Evolutionary conservation across 2,888 invertebrate genomes (phyloP).

Genomic region (Apeira syringaria): DNA sequence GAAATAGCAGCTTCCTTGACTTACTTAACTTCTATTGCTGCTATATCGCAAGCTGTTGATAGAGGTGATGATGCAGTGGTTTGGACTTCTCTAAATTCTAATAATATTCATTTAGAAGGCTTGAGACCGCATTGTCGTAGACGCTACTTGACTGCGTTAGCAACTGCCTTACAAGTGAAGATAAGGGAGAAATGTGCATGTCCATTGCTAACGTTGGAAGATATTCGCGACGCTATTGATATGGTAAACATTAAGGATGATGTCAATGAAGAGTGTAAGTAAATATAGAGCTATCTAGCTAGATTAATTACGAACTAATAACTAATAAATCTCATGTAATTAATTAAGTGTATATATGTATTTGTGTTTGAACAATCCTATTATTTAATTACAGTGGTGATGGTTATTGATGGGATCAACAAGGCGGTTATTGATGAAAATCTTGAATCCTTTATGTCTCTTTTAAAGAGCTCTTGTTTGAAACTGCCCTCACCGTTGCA

Average conservation of each 20-base stretch:
- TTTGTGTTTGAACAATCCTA: neutral
- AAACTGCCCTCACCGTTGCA: slow-evolving; percentile 66
- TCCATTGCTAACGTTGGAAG: slow-evolving; percentile 85
- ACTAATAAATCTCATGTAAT: too few species aligned
- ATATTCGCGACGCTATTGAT: slow-evolving; percentile 86
- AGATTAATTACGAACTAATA: too few species aligned
- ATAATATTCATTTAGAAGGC: slow-evolving; percentile 76
- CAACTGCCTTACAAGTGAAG: slow-evolving; percentile 76
- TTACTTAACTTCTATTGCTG: slow-evolving; percentile 84
- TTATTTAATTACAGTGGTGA: slow-evolving; percentile 65
- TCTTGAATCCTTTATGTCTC: slow-evolving; percentile 66
- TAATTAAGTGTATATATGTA: neutral
- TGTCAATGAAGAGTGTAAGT: slow-evolving; percentile 81
- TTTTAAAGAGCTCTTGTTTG: slow-evolving; percentile 73
- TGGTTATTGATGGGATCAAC: slow-evolving; percentile 83
- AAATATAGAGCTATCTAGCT: slow-evolving; percentile 53
- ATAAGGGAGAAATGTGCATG: slow-evolving; percentile 72
- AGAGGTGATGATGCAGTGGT: slow-evolving; percentile 81
- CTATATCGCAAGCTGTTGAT: slow-evolving; percentile 85
- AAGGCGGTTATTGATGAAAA: slow-evolving; percentile 83
- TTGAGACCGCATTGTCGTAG: slow-evolving; percentile 80
- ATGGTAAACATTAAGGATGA: slow-evolving; percentile 86
- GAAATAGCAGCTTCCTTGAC: slow-evolving; percentile 85
- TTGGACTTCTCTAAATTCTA: slow-evolving; percentile 78
- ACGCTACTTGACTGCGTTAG: slow-evolving; percentile 78